Base-by-base conservation (phyloP, 2,888 invertebrate genomes). In the Desoria tigrina region DNA sequence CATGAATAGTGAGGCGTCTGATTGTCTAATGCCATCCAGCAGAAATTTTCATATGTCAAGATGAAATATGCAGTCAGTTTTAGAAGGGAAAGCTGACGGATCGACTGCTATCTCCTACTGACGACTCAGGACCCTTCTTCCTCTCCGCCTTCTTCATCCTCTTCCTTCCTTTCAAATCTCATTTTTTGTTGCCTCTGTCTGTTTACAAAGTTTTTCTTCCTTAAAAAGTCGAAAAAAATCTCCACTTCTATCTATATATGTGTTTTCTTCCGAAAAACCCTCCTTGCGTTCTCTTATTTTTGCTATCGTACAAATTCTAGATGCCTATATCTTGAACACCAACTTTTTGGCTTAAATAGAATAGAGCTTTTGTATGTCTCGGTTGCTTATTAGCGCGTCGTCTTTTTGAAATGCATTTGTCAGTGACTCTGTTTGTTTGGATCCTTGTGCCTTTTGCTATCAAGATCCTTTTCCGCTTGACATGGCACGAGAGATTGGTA, bases 61-160 rank as follows among this genome's bases (percentile, higher is more conserved):
- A 69, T 69, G 69, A 69, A 66, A 69, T 66, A 69, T 69, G 66
- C 61, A 61, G 61, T 51, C 42, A 54, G 61, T 61, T 69, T 18
- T 59, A 61, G 59, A 64, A 56, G 66, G 64, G 62, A 69, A 65
- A 55, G 60, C 54, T 61, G 65, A 65, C 61, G 61, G 65, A 65
- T 65, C 55, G 61, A 39, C 54, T 49, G 16, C 4, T 27, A 45
- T 45, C 45, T 21, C 11, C 32, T 32, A 32, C 32, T 11, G 32
- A 11, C 32, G 4, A 4, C 32, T 32, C 11, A 4, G 11, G 4
- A 11, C 6, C 32, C 32, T 32, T 32, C 32, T 7, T 32, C 32
- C 32, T 32, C 32, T 32, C 32, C 6, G 32, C 32, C 11, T 11
- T 32, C 32, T n/a, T n/a, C n/a, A n/a, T n/a, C n/a, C n/a, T n/a